Evolutionary conservation across 2,888 invertebrate genomes (phyloP).

Genomic region (Stenichneumon culpator): DNA sequence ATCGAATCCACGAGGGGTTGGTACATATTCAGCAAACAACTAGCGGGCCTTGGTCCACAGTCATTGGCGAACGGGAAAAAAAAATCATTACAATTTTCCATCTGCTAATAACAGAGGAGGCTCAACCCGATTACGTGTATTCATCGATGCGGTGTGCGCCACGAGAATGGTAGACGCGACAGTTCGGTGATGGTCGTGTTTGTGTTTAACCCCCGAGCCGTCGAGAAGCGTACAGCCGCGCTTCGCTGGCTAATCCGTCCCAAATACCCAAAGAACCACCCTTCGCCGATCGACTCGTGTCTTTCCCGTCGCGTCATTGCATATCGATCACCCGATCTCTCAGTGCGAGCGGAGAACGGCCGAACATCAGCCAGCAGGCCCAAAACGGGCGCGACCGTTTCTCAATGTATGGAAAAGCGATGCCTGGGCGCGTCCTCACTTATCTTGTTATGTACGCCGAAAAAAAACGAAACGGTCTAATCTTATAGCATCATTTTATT

Average conservation of each 20-base stretch:
- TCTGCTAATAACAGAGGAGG: slow-evolving; percentile 83
- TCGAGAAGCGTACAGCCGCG: slow-evolving; percentile 4
- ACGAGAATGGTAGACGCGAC: slow-evolving; percentile 22
- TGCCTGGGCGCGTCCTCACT: too few relatives aligned
- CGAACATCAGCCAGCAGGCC: too few relatives aligned
- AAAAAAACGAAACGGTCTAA: too few relatives aligned
- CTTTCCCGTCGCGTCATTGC: background rate
- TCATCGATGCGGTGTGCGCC: slow-evolving; percentile 73
- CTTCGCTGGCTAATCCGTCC: slow-evolving; percentile 22
- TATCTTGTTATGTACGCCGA: too few relatives aligned
- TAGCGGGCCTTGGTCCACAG: slow-evolving; percentile 45
- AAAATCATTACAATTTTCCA: slow-evolving; percentile 84
- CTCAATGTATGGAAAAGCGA: too few relatives aligned
- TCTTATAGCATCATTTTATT: too few relatives aligned
- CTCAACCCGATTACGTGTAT: slow-evolving; percentile 80
- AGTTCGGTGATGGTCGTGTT: slow-evolving; percentile 28
- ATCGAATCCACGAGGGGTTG: slow-evolving; percentile 43
- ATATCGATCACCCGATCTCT: background rate
- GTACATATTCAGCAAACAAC: slow-evolving; percentile 52
- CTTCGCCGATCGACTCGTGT: background rate
- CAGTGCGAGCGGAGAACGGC: background rate
- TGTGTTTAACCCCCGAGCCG: slow-evolving; percentile 5
- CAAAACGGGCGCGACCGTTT: too few relatives aligned
- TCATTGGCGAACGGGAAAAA: slow-evolving; percentile 59
- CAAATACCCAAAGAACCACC: background rate